Base-by-base conservation (phyloP, 2,113 vertebrate genomes). In the Martes martes region DNA sequence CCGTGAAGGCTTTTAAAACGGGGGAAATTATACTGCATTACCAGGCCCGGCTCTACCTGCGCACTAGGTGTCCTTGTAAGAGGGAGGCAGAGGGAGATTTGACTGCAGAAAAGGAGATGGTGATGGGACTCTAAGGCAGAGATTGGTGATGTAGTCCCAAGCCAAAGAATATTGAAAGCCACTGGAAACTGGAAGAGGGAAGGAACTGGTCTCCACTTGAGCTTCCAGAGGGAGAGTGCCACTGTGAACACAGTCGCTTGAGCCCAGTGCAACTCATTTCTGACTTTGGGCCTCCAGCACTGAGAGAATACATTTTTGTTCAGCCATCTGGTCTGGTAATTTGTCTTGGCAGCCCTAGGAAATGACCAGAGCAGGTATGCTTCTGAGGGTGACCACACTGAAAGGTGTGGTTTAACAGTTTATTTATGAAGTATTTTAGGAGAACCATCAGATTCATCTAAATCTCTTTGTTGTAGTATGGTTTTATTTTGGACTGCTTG, bases 401-500 rank as follows among this genome's bases (percentile, higher is more conserved):
- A 57, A 94, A 74, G 61, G 69, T 83, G 59, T 79, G n/a, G 26
- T 50, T 63, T 42, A 67, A 36, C 7, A 50, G 11, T 74, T 82
- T 42, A 76, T 39, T 74, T 39, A 33, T 73, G 24, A 31, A 24
- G 4, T 86, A 10, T 19, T 59, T 82, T 65, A 73, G 57, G 45
- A 83, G 42, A 81, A 52, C 26, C 7, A 65, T 84, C 14, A 85
- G 31, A 86, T 71, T 55, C 39, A 45, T 71, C 94, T 84, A 89
- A 52, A 67, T 97, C 67, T 79, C 55, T 76, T 33, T 28, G 19
- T 95, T 89, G 50, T 73, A 26, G 23, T 76, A 55, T 63, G 26
- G 14, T 71, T 93, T 94, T 67, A 73, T 79, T 96, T 95, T 28
- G 23, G 55, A 88, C 61, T 52, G 28, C 47, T 84, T 81, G 4